Conservation (phyloP, 53 echinoderm and acorn worm species). For the Patiria pectinifera region DNA sequence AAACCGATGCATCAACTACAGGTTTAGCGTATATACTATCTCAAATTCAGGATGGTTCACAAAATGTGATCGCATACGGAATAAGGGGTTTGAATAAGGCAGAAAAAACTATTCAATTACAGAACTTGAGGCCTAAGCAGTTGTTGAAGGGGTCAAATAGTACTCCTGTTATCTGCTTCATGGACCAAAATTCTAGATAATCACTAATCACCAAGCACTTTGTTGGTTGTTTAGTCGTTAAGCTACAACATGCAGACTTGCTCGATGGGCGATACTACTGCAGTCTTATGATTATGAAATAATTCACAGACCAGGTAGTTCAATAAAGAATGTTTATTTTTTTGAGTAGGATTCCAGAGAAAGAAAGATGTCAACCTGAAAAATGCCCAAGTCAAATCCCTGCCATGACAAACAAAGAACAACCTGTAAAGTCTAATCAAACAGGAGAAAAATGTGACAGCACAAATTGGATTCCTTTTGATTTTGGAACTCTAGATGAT, state of each 20-base stretch:
- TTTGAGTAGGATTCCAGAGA: conserved; percentile 21
- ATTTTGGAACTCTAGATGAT: conserved; percentile 47
- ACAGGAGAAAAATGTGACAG: background rate
- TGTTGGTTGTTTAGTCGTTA: conserved; percentile 35
- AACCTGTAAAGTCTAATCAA: too few relatives aligned
- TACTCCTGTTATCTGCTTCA: conserved; percentile 20
- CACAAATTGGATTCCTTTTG: conserved; percentile 43
- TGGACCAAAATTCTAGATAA: conserved; percentile 13
- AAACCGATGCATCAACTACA: conserved; percentile 53
- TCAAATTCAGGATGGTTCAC: conserved; percentile 38
- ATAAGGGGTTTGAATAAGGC: conserved; percentile 22
- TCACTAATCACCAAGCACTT: conserved; percentile 41
- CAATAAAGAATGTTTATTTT: conserved; percentile 16
- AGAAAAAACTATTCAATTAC: too few relatives aligned
- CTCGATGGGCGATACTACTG: conserved; percentile 15
- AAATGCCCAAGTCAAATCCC: background rate
- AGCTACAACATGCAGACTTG: conserved; percentile 37
- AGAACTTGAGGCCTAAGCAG: conserved; percentile 34
- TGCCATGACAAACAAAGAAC: too few relatives aligned
- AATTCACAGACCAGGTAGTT: background rate
- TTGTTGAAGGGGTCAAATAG: conserved; percentile 25
- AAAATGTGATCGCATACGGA: conserved; percentile 52
- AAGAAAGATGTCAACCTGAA: background rate
- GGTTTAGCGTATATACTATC: conserved; percentile 38
- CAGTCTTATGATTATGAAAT: conserved; percentile 25